These are phyloP conservation scores for Turritopsis dohrnii DNA, from an alignment of 30 jellyfish, hydroid and myxozoan species.

Conservation along the genomic window DNA sequence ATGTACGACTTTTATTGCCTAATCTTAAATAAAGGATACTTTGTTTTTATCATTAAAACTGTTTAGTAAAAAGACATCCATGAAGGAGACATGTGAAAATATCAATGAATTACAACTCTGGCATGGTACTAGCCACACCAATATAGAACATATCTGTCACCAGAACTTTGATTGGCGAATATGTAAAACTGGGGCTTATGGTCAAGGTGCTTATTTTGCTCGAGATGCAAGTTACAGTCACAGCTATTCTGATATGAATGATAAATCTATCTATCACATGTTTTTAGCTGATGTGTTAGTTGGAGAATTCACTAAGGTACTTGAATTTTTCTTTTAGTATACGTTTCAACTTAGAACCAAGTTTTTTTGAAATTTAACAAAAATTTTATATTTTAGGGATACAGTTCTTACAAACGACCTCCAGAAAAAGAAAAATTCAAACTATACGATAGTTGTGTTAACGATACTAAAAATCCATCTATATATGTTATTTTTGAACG, in stretches of 20 bases:
- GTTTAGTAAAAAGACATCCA: slow-evolving; percentile 5
- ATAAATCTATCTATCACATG: background rate
- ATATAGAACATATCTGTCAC: background rate
- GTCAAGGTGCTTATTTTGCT: slow-evolving; percentile 20
- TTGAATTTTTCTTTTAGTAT: background rate
- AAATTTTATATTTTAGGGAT: background rate
- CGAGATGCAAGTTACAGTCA: slow-evolving; percentile 23
- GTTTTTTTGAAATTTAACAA: background rate
- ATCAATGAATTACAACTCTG: slow-evolving; percentile 15
- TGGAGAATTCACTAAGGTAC: slow-evolving; percentile 6
- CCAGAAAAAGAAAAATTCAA: slow-evolving; percentile 15
- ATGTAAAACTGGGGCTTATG: background rate
- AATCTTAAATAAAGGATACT: background rate
- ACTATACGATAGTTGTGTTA: slow-evolving; percentile 18
- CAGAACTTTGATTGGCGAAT: slow-evolving; percentile 17
- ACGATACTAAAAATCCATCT: slow-evolving; percentile 3
- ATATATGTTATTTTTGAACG: slow-evolving; percentile 21
- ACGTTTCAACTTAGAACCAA: too few relatives aligned
- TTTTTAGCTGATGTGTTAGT: slow-evolving; percentile 20
- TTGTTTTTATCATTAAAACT: too few relatives aligned
- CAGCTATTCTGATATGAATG: background rate
- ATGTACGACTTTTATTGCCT: background rate
- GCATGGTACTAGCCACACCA: slow-evolving; percentile 12
- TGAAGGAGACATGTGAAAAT: background rate
- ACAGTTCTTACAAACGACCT: slow-evolving; percentile 14